Evolutionary conservation across 2,888 invertebrate genomes (phyloP).

Genomic region (Sicus ferrugineus): DNA sequence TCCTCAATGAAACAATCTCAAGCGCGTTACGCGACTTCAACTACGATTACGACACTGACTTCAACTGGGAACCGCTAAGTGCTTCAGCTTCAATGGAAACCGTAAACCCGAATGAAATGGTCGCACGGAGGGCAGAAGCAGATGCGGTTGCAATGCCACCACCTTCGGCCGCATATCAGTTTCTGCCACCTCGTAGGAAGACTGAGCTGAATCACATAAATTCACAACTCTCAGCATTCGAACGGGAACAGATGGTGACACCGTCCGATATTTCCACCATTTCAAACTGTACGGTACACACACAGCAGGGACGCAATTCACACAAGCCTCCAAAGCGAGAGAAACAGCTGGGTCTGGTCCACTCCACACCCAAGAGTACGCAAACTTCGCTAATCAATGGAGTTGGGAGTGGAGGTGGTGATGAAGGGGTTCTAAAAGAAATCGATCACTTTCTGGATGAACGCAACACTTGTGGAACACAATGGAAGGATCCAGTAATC

Average conservation of each 20-base stretch:
- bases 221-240: conserved; percentile 52
- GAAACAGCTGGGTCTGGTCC: conserved; percentile 46
- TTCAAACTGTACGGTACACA: conserved; percentile 55
- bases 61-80: neutral
- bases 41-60: conserved; percentile 14
- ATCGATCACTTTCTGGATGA: conserved; percentile 59
- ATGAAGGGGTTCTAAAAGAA: conserved; percentile 54
- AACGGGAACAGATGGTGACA: conserved; percentile 41
- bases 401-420: neutral
- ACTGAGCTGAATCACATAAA: conserved; percentile 59
- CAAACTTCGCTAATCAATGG: conserved; percentile 9
- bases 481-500: conserved; percentile 38
- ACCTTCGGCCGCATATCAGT: conserved; percentile 50
- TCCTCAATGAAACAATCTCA: conserved; percentile 20
- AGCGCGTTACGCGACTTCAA: conserved; percentile 18
- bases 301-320: conserved; percentile 33
- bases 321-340: conserved; percentile 2
- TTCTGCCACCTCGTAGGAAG: conserved; percentile 51
- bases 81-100: neutral
- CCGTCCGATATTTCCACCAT: conserved; percentile 60
- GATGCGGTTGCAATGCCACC: conserved; percentile 28
- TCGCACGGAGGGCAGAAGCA: neutral
- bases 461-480: conserved; percentile 30
- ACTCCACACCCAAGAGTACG: conserved; percentile 60
- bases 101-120: neutral